These are phyloP conservation scores for Sebastes diploproa DNA, from an alignment of 2,797 vertebrate species.

Conservation along the genomic window DNA sequence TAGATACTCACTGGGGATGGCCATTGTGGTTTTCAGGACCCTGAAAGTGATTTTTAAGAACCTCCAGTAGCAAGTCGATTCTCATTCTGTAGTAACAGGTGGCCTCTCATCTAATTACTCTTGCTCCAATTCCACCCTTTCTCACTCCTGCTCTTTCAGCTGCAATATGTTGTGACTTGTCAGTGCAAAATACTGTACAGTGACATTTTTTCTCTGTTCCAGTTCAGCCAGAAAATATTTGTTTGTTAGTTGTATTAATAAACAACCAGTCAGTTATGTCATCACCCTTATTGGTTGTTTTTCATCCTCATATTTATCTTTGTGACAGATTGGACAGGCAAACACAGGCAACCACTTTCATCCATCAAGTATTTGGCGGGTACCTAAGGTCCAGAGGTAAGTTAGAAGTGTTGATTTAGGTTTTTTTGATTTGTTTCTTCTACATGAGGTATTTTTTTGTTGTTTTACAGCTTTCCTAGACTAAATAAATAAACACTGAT, in stretches of 20 bases:
- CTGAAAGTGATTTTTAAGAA: slow-evolving; percentile 2
- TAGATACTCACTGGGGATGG: not conserved
- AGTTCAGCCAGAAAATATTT: not conserved
- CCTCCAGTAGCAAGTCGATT: not conserved
- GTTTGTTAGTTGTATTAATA: not conserved
- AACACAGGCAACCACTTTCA: slow-evolving; percentile 94
- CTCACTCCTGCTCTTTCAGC: not conserved
- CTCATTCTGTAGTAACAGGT: slow-evolving; percentile 3
- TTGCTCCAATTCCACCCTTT: slow-evolving; percentile 21
- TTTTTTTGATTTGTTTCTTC: not conserved
- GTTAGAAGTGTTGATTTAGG: not conserved
- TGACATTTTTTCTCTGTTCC: not conserved
- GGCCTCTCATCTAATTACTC: slow-evolving; percentile 25
- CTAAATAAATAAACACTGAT: not conserved
- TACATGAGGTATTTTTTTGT: not conserved
- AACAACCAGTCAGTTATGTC: not conserved
- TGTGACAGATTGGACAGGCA: slow-evolving; percentile 92
- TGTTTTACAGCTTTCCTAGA: not conserved
- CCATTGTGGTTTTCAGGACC: not conserved
- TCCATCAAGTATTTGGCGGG: slow-evolving; percentile 98
- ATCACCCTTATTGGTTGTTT: not conserved
- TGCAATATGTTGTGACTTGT: not conserved
- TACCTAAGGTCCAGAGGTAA: slow-evolving; percentile 95
- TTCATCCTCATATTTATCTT: slow-evolving; percentile 4
- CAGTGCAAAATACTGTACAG: not conserved